Base-by-base conservation (phyloP, 2,113 vertebrate species). In the Albula glossodonta region DNA sequence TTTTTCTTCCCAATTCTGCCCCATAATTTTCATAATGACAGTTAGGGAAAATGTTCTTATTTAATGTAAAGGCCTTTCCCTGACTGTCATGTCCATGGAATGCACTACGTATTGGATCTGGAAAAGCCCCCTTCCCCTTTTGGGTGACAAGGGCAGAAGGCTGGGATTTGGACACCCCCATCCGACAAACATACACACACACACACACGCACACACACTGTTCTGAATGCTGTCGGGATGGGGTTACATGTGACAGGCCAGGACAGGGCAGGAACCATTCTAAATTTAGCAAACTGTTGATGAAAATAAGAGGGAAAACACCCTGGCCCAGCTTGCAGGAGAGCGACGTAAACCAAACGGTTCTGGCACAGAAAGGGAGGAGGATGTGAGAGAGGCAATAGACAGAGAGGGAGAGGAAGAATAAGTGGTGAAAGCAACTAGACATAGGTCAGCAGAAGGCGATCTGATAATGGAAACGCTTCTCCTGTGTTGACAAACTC, bases 241-340 rank as follows among this genome's bases (percentile, higher is more conserved):
- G 83, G 82, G 48, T 50, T 52, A 60, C 60, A 52, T n/a, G 63
- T 77, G 66, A 84, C 63, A 57, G 19, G 63, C 6, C 25, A 41
- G 52, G 80, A 25, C 51, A 84, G 50, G 25, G 48, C 79, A 80
- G 49, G 84, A 31, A 41, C 60, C 4, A 7, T 19, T 41, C 87
- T 89, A 90, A 83, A 90, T 86, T 90, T 91, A 90, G 86, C 79
- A 48, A 83, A 81, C 84, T 60, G 84, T 57, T 84, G 83, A 84
- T 86, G 81, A 83, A 88, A 86, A 88, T 83, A 84, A 86, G 81
- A 87, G 63, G 86, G 84, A 57, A 90, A 84, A 81, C 79, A 86
- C 81, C 85, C 78, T 63, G 51, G 49, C 74, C 31, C n/a, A 4
- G 9, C 60, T 57, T 15, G 17, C 60, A n/a, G 5, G 19, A 79